Conservation (phyloP, 2,113 vertebrate genomes). For the Rhizomys pruinosus region DNA sequence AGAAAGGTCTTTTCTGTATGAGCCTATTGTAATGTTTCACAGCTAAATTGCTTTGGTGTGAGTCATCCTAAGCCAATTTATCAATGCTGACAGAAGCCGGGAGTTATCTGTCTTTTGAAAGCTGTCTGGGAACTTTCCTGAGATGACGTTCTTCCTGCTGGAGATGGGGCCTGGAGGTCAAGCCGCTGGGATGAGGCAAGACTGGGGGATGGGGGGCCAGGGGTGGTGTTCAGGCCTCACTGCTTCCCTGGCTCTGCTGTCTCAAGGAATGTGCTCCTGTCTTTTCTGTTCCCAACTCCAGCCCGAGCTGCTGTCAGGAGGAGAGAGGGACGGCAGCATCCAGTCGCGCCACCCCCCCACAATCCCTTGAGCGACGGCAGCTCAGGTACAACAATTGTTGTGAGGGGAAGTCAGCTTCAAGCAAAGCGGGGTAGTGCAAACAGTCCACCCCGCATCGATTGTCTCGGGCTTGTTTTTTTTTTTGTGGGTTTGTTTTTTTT, state of each 20-base stretch:
- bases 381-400: not conserved
- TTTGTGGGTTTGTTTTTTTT: too few relatives aligned
- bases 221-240: slow-evolving; percentile 70
- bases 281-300: slow-evolving; percentile 58
- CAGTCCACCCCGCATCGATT: too few relatives aligned
- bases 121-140: slow-evolving; percentile 76
- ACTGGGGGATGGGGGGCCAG: too few relatives aligned
- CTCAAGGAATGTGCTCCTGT: slow-evolving; percentile 72
- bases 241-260: slow-evolving; percentile 70
- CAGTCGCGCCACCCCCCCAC: too few relatives aligned
- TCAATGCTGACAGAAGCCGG: slow-evolving; percentile 79
- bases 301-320: slow-evolving; percentile 41
- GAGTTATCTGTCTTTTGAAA: slow-evolving; percentile 81
- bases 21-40: slow-evolving; percentile 59
- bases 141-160: slow-evolving; percentile 83
- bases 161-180: slow-evolving; percentile 80
- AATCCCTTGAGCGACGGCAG: not conserved
- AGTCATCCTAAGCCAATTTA: slow-evolving; percentile 80
- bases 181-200: slow-evolving; percentile 75
- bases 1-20: slow-evolving; percentile 71
- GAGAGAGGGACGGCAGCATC: slow-evolving; percentile 11
- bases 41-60: slow-evolving; percentile 74
- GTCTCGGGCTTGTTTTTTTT: too few relatives aligned
- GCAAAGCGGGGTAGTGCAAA: too few relatives aligned
- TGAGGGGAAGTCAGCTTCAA: not conserved